Base-by-base conservation (phyloP, 2,797 vertebrate genomes). In the Meriones psammophilus region DNA sequence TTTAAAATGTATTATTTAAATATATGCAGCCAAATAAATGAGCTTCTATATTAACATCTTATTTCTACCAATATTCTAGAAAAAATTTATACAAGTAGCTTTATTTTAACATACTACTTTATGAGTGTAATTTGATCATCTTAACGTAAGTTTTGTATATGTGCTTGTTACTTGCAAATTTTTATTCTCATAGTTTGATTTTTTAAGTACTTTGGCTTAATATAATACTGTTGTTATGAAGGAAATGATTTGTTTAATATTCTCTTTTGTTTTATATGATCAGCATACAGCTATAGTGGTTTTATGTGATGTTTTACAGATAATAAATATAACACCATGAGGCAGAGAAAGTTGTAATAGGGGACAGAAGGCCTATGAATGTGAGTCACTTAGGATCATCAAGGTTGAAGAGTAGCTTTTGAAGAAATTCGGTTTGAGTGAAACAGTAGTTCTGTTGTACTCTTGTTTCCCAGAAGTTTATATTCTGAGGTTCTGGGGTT, bases 121-220 rank as follows among this genome's bases (percentile, higher is more conserved):
- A 28, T 92, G 56, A 95, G 68, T 95, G 14, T 94, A 66, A 94
- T 92, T 97, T 97, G 97, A 96, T 95, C 84, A 96, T 87, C 94
- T 96, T 92, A 85, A 93, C 95, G 95, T 97, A 80, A 56, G 91
- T 96, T 96, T 96, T 60, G 79, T 79, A 93, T n/a, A 95, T 92
- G 96, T 95, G 95, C 96, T 96, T 97, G 95, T 94, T 97, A 54
- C 86, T 94, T 96, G 68, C 60, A 92, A 96, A 20, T 71, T 94
- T 92, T 86, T 71, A 60, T 90, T 54, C 22, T 95, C 71, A 92
- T 95, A 92, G 28, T 93, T 93, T 69, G 66, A 80, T 89, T 94
- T 89, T 93, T 90, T 80, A 96, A 87, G 3, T 86, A 80, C 85
- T 56, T 60, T 74, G 36, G 60, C 14, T 89, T 94, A 95, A 77